phyloP scores from a whole-genome alignment of 92 coral and sea anemone species.

The Zoanthus sansibaricus region DNA sequence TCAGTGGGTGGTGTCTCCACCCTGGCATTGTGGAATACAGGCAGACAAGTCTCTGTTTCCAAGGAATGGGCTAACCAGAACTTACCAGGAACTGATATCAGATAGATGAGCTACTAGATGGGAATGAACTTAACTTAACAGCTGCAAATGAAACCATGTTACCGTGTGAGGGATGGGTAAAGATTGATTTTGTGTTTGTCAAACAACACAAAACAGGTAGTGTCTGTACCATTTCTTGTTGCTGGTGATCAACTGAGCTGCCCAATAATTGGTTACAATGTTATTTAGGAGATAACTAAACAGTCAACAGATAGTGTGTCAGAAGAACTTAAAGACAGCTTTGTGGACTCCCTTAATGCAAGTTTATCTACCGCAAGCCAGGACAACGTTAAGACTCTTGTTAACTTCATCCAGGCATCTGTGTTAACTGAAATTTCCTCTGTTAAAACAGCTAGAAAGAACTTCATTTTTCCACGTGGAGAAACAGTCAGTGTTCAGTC shows the following conservation, averaged over 20 bases:
- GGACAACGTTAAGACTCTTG: background rate
- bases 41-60: conserved; percentile 19
- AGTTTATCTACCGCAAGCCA: conserved; percentile 43
- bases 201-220: conserved; percentile 25
- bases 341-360: conserved; percentile 54
- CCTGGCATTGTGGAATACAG: conserved; percentile 31
- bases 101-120: conserved; percentile 47
- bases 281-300: conserved; percentile 64
- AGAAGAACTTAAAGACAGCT: background rate
- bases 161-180: conserved; percentile 60
- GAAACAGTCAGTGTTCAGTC: background rate
- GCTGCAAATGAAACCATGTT: conserved; percentile 60
- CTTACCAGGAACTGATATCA: conserved; percentile 35
- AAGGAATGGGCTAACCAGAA: conserved; percentile 23
- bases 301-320: conserved; percentile 2
- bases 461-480: conserved; percentile 12
- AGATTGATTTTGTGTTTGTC: conserved; percentile 56
- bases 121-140: conserved; percentile 39
- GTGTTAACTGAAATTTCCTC: background rate
- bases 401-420: background rate
- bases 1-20: conserved; percentile 24
- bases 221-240: conserved; percentile 70
- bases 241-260: conserved; percentile 51
- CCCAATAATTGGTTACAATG: conserved; percentile 76
- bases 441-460: conserved; percentile 21